Percentiles rank a stretch among this genome's conserved stretches.
phyloP scores from a whole-genome alignment of 2,888 invertebrate genomes.

The Mamestra brassicae region DNA sequence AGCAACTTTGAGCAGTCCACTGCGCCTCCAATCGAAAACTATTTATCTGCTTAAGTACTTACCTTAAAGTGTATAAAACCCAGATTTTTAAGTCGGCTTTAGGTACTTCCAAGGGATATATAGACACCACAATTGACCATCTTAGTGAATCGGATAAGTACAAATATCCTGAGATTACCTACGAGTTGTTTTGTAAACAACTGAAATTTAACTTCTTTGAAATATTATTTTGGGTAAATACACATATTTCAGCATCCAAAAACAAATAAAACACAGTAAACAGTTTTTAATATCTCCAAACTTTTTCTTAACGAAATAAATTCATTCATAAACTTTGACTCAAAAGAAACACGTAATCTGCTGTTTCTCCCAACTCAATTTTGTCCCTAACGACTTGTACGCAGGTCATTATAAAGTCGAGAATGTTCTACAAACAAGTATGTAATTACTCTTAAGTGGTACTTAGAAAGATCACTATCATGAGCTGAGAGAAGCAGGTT shows the following conservation, averaged over 20 bases:
- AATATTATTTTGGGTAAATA: too few species aligned
- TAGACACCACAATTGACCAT: too few species aligned
- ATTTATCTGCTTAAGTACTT: background rate
- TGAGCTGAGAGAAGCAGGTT: slow-evolving; percentile 33
- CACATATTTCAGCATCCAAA: background rate
- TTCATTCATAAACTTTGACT: slow-evolving; percentile 40
- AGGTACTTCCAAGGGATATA: too few species aligned
- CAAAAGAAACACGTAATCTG: slow-evolving; percentile 33
- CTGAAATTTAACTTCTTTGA: too few species aligned
- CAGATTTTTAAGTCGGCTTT: too few species aligned
- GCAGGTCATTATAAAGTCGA: slow-evolving; percentile 32
- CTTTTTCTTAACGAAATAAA: slow-evolving; percentile 9
- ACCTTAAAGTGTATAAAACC: too few species aligned
- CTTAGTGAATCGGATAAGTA: too few species aligned
- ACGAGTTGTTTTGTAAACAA: too few species aligned
- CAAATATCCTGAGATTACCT: too few species aligned
- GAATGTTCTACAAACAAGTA: slow-evolving; percentile 24
- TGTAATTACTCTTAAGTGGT: slow-evolving; percentile 31
- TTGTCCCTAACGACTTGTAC: slow-evolving; percentile 1
- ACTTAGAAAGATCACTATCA: slow-evolving; percentile 45
- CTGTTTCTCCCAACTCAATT: slow-evolving; percentile 41
- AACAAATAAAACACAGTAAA: slow-evolving; percentile 25
- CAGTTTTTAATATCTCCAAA: slow-evolving; percentile 30
- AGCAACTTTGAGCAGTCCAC: too few species aligned
- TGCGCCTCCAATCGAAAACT: too few species aligned